Percentiles rank a stretch among this genome's conserved stretches.
phyloP scores from a whole-genome alignment of 2,113 vertebrate species.

The Labeo catla region DNA sequence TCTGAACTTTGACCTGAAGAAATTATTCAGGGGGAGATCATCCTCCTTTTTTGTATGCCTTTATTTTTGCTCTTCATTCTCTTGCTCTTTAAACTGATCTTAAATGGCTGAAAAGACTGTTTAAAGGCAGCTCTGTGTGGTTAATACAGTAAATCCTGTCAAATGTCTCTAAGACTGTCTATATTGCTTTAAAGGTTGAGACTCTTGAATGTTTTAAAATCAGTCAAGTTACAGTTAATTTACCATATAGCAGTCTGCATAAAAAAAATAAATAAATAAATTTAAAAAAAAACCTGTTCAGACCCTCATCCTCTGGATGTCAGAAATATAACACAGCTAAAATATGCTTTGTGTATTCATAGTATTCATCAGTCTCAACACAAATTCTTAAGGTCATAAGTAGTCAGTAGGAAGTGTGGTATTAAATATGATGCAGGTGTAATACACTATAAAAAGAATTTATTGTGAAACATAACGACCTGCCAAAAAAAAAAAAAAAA shows the following conservation, averaged over 20 bases:
- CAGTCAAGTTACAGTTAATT: neutral
- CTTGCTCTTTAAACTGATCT: neutral
- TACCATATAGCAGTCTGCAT: neutral
- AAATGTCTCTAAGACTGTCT: constrained; percentile 1
- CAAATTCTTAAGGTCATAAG: neutral
- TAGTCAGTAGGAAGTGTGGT: neutral
- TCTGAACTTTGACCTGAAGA: constrained; percentile 81
- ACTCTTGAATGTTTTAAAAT: constrained; percentile 3
- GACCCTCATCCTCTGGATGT: neutral
- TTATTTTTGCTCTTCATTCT: neutral
- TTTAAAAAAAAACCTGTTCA: neutral
- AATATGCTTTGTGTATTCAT: neutral
- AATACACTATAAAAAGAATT: neutral
- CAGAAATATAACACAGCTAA: neutral
- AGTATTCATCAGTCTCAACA: neutral
- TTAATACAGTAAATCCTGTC: neutral
- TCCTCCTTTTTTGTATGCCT: neutral
- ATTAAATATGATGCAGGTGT: neutral
- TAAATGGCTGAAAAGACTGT: neutral
- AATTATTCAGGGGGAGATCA: neutral
- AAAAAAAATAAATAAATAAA: too few species aligned
- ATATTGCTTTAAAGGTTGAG: neutral
- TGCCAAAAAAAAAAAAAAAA: neutral
- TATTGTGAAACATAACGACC: neutral
- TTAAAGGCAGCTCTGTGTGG: neutral